phyloP scores from a whole-genome alignment of 2,113 vertebrate species.

The Peromyscus maniculatus region DNA sequence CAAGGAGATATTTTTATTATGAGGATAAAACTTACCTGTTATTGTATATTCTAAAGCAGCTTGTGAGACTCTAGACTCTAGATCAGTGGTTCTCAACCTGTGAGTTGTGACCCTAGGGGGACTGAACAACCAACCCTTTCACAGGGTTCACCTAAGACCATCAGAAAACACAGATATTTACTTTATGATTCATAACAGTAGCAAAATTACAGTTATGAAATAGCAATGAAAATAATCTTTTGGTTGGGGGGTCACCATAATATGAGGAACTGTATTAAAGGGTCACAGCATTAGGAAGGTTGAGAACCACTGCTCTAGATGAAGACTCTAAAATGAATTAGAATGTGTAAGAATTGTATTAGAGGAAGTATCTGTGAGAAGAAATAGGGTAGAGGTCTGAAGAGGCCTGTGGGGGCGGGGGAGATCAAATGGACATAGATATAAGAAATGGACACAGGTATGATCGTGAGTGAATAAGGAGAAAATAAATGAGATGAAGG shows the following conservation, averaged over 20 bases:
- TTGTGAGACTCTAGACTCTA: background rate
- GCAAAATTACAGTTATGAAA: background rate
- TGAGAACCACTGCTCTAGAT: background rate
- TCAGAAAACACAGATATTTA: background rate
- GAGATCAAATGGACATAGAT: background rate
- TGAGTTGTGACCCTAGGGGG: background rate
- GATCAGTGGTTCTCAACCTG: background rate
- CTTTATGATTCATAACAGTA: background rate
- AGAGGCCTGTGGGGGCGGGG: background rate
- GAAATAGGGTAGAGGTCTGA: too few relatives aligned
- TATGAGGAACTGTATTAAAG: too few relatives aligned
- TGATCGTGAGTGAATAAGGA: background rate
- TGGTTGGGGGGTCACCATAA: background rate
- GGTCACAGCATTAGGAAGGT: background rate
- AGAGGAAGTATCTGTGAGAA: background rate
- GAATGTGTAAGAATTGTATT: background rate
- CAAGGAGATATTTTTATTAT: background rate
- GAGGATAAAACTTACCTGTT: background rate
- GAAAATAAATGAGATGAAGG: too few relatives aligned
- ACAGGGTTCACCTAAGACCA: background rate
- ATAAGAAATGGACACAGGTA: background rate
- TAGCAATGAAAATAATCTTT: background rate
- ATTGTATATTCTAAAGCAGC: background rate
- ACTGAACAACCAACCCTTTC: background rate
- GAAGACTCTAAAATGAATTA: slow-evolving; percentile 2